Conservation (phyloP, 1,140 invertebrate species). For the Drosophila takahashii region DNA sequence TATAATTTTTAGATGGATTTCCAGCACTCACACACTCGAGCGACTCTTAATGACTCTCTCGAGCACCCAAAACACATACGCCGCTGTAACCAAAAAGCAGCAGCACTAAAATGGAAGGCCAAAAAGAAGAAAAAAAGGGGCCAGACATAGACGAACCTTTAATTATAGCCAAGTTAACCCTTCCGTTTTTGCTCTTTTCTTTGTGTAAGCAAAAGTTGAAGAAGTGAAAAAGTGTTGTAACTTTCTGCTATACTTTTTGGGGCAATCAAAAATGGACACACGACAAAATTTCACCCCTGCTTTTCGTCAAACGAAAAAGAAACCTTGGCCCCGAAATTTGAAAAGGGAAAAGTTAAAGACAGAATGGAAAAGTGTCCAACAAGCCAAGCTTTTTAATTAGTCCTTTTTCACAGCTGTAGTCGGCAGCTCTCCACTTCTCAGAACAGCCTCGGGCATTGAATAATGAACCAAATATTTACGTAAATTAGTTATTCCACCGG, state of each 20-base stretch:
- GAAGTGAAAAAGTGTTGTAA: conserved; percentile 41
- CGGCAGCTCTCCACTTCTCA: background rate
- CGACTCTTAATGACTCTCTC: conserved; percentile 75
- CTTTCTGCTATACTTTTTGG: conserved; percentile 54
- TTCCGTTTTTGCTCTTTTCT: conserved; percentile 21
- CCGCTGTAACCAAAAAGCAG: conserved; percentile 29
- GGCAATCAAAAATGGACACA: conserved; percentile 65
- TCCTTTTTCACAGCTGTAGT: conserved; percentile 36
- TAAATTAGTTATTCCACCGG: conserved; percentile 17
- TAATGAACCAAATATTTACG: conserved; percentile 21
- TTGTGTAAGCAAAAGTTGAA: conserved; percentile 39
- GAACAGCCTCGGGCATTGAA: conserved; percentile 15
- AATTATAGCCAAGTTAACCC: conserved; percentile 71
- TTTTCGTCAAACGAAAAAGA: conserved; percentile 20
- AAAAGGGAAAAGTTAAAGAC: conserved; percentile 35
- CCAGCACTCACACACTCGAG: conserved; percentile 54
- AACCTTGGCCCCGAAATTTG: conserved; percentile 19
- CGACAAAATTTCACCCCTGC: conserved; percentile 19
- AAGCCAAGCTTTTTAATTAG: conserved; percentile 72
- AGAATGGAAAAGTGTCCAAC: conserved; percentile 15
- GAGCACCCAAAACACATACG: conserved; percentile 68
- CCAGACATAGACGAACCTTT: conserved; percentile 63
- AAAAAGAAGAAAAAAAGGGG: conserved; percentile 8
- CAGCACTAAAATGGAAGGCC: conserved; percentile 25
- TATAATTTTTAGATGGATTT: conserved; percentile 48